Evolutionary conservation across 2,888 invertebrate genomes (phyloP).

Genomic region (Electrophaes corylata): DNA sequence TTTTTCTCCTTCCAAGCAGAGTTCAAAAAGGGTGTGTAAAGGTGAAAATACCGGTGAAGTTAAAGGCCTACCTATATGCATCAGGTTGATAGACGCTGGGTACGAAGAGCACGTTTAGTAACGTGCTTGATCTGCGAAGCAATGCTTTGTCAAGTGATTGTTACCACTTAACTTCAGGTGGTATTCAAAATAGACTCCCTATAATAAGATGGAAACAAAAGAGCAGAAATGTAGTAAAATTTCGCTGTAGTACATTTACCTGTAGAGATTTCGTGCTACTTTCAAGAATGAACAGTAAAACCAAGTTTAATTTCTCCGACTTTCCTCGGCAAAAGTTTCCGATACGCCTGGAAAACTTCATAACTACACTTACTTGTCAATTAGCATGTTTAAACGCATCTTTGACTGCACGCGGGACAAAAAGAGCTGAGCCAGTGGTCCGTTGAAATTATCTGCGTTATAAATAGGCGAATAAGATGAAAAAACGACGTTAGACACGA

Average conservation of each 20-base stretch:
- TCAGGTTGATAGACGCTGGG: too few species aligned
- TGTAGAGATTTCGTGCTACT: neutral
- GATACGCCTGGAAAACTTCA: slow-evolving; percentile 35
- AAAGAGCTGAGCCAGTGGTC: slow-evolving; percentile 62
- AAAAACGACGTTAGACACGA: slow-evolving; percentile 70
- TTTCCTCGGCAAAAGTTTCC: slow-evolving; percentile 32
- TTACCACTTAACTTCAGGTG: too few species aligned
- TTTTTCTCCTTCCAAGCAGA: too few species aligned
- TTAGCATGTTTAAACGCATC: slow-evolving; percentile 55
- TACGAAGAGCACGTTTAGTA: too few species aligned
- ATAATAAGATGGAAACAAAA: too few species aligned
- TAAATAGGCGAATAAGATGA: slow-evolving; percentile 75
- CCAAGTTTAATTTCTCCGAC: slow-evolving; percentile 20
- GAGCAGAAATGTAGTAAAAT: too few species aligned
- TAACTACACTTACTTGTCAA: slow-evolving; percentile 44
- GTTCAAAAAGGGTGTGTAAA: too few species aligned
- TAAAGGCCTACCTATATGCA: too few species aligned
- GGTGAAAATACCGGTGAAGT: too few species aligned
- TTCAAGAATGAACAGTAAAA: slow-evolving; percentile 13
- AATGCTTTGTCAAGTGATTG: too few species aligned
- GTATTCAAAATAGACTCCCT: neutral
- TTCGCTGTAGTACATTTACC: neutral
- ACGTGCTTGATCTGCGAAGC: too few species aligned
- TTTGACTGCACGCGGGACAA: slow-evolving; percentile 54
- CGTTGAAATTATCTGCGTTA: slow-evolving; percentile 74